These are phyloP conservation scores for Apteryx owenii DNA, from an alignment of 2,113 vertebrate genomes.

Conservation along the genomic window DNA sequence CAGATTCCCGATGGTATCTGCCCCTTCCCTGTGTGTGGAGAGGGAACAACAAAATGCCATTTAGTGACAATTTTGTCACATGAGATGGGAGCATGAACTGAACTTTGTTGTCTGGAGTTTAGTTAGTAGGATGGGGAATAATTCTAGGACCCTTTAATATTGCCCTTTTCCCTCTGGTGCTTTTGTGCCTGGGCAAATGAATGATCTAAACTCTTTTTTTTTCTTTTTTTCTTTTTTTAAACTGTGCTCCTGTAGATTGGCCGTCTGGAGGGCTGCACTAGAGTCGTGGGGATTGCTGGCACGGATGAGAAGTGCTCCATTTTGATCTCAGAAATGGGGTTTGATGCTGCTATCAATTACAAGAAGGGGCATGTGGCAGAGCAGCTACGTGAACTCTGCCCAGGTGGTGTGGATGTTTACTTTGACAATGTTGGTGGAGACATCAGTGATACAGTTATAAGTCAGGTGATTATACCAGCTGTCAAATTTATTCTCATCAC, in stretches of 20 bases:
- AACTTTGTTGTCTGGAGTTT: neutral
- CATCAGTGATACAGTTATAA: constrained; percentile 89
- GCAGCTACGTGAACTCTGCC: constrained; percentile 84
- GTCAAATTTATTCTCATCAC: neutral
- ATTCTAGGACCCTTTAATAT: neutral
- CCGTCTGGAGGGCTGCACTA: constrained; percentile 87
- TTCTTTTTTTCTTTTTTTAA: neutral
- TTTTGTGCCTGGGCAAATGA: neutral
- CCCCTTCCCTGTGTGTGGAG: neutral
- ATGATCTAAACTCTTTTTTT: neutral
- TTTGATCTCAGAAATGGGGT: constrained; percentile 88
- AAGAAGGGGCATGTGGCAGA: constrained; percentile 78
- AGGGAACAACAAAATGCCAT: neutral
- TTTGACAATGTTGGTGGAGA: constrained; percentile 96
- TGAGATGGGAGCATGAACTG: neutral
- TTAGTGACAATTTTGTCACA: neutral
- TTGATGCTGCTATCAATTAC: constrained; percentile 91
- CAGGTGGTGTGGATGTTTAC: constrained; percentile 90
- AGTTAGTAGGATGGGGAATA: neutral
- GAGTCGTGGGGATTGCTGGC: constrained; percentile 93
- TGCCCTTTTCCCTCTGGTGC: neutral
- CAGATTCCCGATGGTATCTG: neutral
- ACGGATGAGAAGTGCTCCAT: constrained; percentile 88
- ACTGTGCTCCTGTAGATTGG: constrained; percentile 81
- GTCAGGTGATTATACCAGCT: constrained; percentile 73